phyloP scores from a whole-genome alignment of 2,888 invertebrate species.

The Apamea anceps region DNA sequence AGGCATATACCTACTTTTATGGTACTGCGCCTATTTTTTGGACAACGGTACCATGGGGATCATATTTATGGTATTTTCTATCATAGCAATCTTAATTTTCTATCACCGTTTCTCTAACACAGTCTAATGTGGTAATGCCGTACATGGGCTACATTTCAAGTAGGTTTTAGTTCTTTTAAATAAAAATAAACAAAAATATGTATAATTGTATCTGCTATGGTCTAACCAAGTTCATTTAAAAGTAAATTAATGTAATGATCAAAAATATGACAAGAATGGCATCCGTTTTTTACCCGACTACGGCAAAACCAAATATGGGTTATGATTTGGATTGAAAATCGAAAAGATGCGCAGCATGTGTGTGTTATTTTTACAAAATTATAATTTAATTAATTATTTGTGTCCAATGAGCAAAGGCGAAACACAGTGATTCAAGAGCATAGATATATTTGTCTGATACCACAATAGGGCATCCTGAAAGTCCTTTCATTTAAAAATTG shows the following conservation, averaged over 20 bases:
- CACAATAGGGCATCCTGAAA: not conserved
- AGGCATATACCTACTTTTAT: not conserved
- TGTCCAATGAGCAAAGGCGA: not conserved
- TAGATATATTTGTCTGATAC: not conserved
- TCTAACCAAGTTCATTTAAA: not conserved
- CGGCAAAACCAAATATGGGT: not conserved
- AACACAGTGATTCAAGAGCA: not conserved
- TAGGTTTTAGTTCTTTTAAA: not conserved
- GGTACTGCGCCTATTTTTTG: not conserved
- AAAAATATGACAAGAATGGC: not conserved
- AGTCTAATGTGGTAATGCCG: not conserved
- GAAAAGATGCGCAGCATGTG: not conserved
- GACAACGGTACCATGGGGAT: not conserved
- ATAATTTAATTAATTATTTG: not conserved
- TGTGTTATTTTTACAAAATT: not conserved
- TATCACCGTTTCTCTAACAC: not conserved
- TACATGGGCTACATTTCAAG: not conserved
- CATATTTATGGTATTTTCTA: not conserved
- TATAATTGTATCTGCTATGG: not conserved
- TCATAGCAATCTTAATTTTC: not conserved
- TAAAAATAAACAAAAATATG: conserved; percentile 1
- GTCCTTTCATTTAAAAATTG: not conserved
- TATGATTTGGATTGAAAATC: not conserved
- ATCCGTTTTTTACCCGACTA: not conserved
- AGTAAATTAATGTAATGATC: not conserved